Base-by-base conservation (phyloP, 2,113 vertebrate species). In the Tiliqua scincoides region DNA sequence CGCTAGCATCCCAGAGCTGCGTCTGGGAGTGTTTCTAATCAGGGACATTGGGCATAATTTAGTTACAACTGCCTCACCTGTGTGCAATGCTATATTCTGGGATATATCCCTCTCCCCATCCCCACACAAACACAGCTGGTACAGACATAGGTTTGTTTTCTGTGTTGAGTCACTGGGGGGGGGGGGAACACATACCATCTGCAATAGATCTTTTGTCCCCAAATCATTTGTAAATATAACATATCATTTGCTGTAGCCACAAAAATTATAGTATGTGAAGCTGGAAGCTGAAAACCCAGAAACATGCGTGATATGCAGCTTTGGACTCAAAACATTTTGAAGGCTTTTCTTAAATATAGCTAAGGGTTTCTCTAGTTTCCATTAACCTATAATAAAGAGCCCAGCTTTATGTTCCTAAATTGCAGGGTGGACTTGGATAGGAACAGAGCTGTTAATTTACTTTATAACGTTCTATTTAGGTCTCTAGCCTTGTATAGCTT, bases 331-430 rank as follows among this genome's bases (percentile, higher is more conserved):
- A 93, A 89, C 72, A 30, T 90, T 89, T 82, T 54, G 62, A 87
- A 92, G 62, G 85, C 78, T 93, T 91, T 92, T 85, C 87, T 93
- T 94, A 94, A 92, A 68, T 91, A 35, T 40, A 93, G 85, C 2
- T 18, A 90, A 91, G 77, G 70, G 81, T 85, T 90, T 94, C 82
- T 89, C 85, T 23, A 79, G 63, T 59, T 91, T 91, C 77, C 85
- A 43, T 78, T 78, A 93, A 83, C 89, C 90, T 93, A 54, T 92
- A 94, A 95, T 95, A 92, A 92, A 80, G 80, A 91, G 32, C 73
- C 81, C 88, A 73, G 71, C 32, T 88, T 89, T 67, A 85, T 88
- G 37, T 71, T 40, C 35, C 73, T 1, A 85, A 91, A 92, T 27
- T 88, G 68, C 73, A 67, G 70, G 79, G 67, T 40, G 71, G 85